Evolutionary conservation across 2,797 vertebrate genomes (phyloP), one percentile per base, ranked within the genome.

Genomic region (Myotis daubentonii): DNA sequence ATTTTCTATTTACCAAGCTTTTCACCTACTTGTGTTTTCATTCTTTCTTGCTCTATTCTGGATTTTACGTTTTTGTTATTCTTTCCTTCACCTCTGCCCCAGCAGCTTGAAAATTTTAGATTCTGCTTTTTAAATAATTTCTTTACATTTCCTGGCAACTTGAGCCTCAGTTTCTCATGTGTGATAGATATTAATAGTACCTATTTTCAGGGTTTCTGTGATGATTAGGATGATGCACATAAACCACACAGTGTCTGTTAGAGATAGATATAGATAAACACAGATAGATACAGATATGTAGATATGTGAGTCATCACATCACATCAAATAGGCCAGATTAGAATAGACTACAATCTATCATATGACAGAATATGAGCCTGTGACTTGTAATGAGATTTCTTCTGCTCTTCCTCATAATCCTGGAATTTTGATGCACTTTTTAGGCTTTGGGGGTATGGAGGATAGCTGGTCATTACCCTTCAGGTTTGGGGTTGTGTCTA

Each of bases 121-220:
- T 71, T 75, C 30, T 93, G 11, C 38, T 36, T 70, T 93, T 93
- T 84, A 65, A 30, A 70, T 87, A 57, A 85, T 81, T 83, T 81
- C 8, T 81, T 93, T 47, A 91, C 20, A 89, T 81, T 82, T 94
- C 22, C 81, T 96, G 66, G 36, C 47, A 88, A 94, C 62, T 15
- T 62, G 41, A 86, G 86, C 80, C 38, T 92, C 36, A 74, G 51
- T 86, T 95, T 95, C 57, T 95, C 25, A 41, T 81, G 28, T 75
- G 10, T 82, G 10, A 66, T n/a, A 68, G 81, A 55, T 76, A 68
- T 66, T 85, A 89, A n/a, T 90, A 49, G 65, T 65, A 55, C 15
- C n/a, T 70, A 15, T 68, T 6, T 6, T 86, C 55, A 86, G 47
- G n/a, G 47, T 74, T 78, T 38, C 53, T 91, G 30, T 68, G 28